Evolutionary conservation across 2,888 invertebrate genomes (phyloP).

Genomic region (Lagria hirta): DNA sequence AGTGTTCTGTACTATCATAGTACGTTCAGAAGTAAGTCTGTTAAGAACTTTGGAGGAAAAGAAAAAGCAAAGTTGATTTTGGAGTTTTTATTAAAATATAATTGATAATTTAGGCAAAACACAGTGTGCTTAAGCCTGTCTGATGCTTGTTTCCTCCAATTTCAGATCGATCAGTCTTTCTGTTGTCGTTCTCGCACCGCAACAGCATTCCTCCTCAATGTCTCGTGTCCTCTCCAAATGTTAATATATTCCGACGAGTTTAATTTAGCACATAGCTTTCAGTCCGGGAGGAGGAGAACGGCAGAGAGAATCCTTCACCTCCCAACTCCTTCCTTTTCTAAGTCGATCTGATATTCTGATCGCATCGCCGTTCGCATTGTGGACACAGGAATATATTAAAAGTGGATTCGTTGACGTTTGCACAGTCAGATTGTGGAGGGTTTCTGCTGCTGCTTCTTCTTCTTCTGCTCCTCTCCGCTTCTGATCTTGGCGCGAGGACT

Average conservation of each 20-base stretch:
- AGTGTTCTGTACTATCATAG: too few relatives aligned
- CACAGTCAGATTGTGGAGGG: slow-evolving; percentile 45
- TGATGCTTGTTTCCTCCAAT: too few relatives aligned
- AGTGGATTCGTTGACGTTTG: slow-evolving; percentile 55
- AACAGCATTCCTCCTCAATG: slow-evolving; percentile 29
- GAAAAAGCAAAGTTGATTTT: too few relatives aligned
- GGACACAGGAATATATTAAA: slow-evolving; percentile 56
- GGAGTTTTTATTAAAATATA: too few relatives aligned
- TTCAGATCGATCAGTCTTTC: slow-evolving; percentile 10
- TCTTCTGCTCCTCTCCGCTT: slow-evolving; percentile 18
- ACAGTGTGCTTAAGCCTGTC: too few relatives aligned
- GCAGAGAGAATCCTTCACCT: slow-evolving; percentile 25
- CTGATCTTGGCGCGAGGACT: slow-evolving; percentile 40
- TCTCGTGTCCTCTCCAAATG: slow-evolving; percentile 50
- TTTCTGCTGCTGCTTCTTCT: slow-evolving; percentile 17
- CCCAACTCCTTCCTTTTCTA: too few relatives aligned
- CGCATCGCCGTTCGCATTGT: slow-evolving; percentile 53
- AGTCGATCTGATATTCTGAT: slow-evolving; percentile 53
- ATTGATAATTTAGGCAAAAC: too few relatives aligned
- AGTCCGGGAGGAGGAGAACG: slow-evolving; percentile 43
- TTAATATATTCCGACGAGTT: slow-evolving; percentile 56
- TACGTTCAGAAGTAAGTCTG: too few relatives aligned
- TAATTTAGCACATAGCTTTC: slow-evolving; percentile 56
- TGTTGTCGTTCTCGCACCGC: too few relatives aligned
- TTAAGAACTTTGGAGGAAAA: too few relatives aligned